Base-by-base conservation (phyloP, 2,888 invertebrate species). In the Lepidocyrtoides sp. region DNA sequence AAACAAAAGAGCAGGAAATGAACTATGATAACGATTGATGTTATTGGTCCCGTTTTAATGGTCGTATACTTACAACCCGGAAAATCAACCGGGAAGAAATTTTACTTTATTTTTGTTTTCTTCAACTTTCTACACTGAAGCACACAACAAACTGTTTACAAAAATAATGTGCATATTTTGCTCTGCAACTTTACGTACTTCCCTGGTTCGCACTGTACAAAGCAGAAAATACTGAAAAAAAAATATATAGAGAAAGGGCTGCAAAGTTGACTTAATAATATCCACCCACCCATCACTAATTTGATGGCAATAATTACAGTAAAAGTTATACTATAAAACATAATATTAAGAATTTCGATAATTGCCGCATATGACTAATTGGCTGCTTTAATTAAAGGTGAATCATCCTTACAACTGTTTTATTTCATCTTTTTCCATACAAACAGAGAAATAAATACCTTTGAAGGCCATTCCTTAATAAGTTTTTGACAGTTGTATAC, bases 41-140 rank as follows among this genome's bases (percentile, higher is more conserved):
- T 51, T 77, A 48, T 41, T 41, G 5, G 66, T 84, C 66, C 84
- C 84, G 84, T 84, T 84, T 83, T 84, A 69, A 69, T n/a, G n/a
- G 36, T 84, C 72, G 72, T 54, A 69, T n/a, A n/a, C n/a, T n/a
- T n/a, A 54, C 32, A 84, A 84, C 84, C 84, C 84, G 84, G 84
- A 84, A 84, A 84, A 84, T 69, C 29, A 32, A 83, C 26, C 57
- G 36, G 69, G 26, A n/a, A n/a, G n/a, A n/a, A n/a, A n/a, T n/a
- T n/a, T n/a, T n/a, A n/a, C n/a, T n/a, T n/a, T n/a, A n/a, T n/a
- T n/a, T n/a, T 69, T 69, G 66, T 69, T 69, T 69, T 69, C 66
- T 51, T 51, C 17, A 32, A 36, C 36, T 69, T 69, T 32, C 26
- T 29, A 29, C 29, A 12, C 60, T n/a, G n/a, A n/a, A n/a, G n/a